Base-by-base conservation (phyloP, 1,140 invertebrate species). In the Heliothis subflexa region DNA sequence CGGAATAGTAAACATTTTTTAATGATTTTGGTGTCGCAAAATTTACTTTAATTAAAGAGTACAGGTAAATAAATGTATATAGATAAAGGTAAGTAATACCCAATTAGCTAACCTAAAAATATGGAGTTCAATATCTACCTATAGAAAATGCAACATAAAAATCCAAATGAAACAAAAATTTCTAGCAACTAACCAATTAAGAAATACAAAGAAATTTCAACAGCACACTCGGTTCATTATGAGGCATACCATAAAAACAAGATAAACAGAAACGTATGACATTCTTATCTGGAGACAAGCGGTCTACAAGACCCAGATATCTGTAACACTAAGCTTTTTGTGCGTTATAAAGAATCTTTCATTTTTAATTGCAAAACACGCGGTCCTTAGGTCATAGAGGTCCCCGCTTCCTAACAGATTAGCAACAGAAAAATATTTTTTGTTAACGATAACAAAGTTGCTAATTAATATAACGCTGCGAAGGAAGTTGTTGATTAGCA, bases 261-360 rank as follows among this genome's bases (percentile, higher is more conserved):
- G 73, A 75, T 75, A 64, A 75, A 75, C 73, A 55, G 28, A 57
- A 72, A 45, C 33, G 70, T 40, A 72, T 55, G 62, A 76, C 59
- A 66, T 76, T 70, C 52, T 86, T 86, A 86, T 86, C 54, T 78
- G 91, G 90, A 91, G 92, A 90, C 92, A 89, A 28, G 90, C 91
- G 83, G 92, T 93, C 92, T 93, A 87, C 88, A 78, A 80, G 80
- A 79, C 76, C 79, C 55, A 80, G 74, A 57, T 90, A 90, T 91
- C 89, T 57, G 52, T 28, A 81, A 88, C 81, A 90, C 80, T 82
- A 79, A 62, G 18, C 70, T 81, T 72, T 40, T 84, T 93, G 85
- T 86, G 82, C 78, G 72, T 62, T 45, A 89, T 83, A 88, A 86
- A 80, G 84, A 84, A 78, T 83, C 80, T 86, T 83, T 85, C 78